Percentiles rank a stretch among this genome's conserved stretches.
Conservation (phyloP, 2,888 invertebrate species). For the Sarcophaga caerulescens region DNA sequence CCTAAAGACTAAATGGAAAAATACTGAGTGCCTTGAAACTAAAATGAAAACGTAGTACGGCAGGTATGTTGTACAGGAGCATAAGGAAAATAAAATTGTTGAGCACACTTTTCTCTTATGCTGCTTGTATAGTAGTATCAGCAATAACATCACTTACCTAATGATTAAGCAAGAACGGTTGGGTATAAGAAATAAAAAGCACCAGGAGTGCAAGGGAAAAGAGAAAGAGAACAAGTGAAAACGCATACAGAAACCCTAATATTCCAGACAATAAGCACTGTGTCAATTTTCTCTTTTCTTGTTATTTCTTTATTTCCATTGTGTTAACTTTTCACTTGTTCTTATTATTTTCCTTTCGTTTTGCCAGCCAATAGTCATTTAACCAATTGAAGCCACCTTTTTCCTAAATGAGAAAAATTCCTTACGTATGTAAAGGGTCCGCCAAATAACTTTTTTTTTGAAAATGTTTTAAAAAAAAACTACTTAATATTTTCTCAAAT, state of each 20-base stretch:
- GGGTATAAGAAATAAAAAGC: conserved; percentile 19
- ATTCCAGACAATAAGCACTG: conserved; percentile 68
- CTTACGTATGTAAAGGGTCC: no score
- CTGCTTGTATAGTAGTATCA: neutral
- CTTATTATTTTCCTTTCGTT: neutral
- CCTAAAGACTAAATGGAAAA: conserved; percentile 47
- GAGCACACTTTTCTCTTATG: neutral
- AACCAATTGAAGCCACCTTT: conserved; percentile 35
- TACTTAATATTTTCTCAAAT: no score
- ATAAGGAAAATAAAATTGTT: conserved; percentile 45
- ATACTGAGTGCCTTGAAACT: conserved; percentile 39
- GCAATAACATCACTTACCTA: conserved; percentile 11
- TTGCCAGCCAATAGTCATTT: conserved; percentile 28
- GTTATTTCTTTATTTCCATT: conserved; percentile 18
- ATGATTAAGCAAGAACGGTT: conserved; percentile 9
- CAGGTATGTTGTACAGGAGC: neutral
- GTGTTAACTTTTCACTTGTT: neutral
- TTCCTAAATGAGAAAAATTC: conserved; percentile 42
- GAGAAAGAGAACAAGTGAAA: conserved; percentile 30
- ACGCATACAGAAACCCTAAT: conserved; percentile 59
- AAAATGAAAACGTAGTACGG: conserved; percentile 11
- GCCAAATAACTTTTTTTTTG: no score
- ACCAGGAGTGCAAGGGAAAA: neutral
- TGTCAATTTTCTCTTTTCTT: conserved; percentile 58
- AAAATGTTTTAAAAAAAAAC: no score